Evolutionary conservation across 2,797 vertebrate genomes (phyloP).

Genomic region (Acanthopagrus latus): DNA sequence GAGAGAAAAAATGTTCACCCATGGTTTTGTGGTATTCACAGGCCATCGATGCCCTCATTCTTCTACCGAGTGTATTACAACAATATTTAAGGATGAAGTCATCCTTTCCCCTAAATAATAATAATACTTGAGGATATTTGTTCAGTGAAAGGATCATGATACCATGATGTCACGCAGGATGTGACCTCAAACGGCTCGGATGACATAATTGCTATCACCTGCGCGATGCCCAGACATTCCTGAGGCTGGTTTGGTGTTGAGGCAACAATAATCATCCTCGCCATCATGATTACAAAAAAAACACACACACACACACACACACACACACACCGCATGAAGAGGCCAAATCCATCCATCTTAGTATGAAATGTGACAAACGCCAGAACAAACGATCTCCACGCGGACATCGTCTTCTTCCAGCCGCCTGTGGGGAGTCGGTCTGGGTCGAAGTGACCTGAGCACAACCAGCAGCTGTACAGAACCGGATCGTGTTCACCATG

Average conservation of each 20-base stretch:
- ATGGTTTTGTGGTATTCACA: constrained; percentile 53
- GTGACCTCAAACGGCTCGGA: constrained; percentile 66
- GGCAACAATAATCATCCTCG: constrained; percentile 41
- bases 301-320: not conserved
- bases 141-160: constrained; percentile 51
- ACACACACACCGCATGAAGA: constrained; percentile 22
- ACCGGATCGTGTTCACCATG: not conserved
- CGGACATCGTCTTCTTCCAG: constrained; percentile 55
- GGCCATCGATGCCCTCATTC: constrained; percentile 68
- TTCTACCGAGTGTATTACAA: constrained; percentile 68
- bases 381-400: constrained; percentile 43
- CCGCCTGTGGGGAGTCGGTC: constrained; percentile 66
- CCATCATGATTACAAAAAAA: constrained; percentile 6
- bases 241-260: constrained; percentile 35
- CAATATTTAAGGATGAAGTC: constrained; percentile 69
- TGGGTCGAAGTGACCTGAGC: constrained; percentile 69
- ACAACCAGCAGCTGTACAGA: constrained; percentile 45
- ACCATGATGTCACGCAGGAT: constrained; percentile 67
- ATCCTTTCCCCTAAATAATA: constrained; percentile 43
- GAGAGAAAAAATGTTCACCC: constrained; percentile 13
- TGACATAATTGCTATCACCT: constrained; percentile 79
- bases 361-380: constrained; percentile 58
- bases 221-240: constrained; percentile 63
- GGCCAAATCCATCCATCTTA: constrained; percentile 48
- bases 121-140: constrained; percentile 60